Evolutionary conservation across 64 coral and sea anemone genomes (phyloP).

Genomic region (Catalaphyllia jardinei): DNA sequence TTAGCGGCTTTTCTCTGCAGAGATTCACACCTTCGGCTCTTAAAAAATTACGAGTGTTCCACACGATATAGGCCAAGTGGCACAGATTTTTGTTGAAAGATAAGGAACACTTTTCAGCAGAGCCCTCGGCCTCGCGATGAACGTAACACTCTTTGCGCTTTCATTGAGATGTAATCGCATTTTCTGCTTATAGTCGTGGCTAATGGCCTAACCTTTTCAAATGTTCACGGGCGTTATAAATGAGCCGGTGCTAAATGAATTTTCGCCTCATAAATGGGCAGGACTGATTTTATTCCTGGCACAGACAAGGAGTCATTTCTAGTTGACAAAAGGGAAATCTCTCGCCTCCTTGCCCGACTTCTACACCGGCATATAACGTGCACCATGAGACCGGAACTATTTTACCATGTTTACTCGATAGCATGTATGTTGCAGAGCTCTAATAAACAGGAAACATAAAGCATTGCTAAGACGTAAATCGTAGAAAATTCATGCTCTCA

Average conservation of each 20-base stretch:
- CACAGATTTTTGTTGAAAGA: constrained; percentile 14
- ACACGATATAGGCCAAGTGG: constrained; percentile 16
- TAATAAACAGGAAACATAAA: constrained; percentile 24
- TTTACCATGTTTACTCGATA: background rate
- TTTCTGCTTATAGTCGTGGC: background rate
- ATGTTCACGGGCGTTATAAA: constrained; percentile 8
- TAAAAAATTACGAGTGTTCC: constrained; percentile 22
- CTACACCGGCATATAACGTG: too few relatives aligned
- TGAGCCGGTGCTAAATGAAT: background rate
- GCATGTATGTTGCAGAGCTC: background rate
- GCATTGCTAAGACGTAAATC: background rate
- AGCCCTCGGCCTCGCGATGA: background rate
- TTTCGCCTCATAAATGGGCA: background rate
- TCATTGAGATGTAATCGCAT: constrained; percentile 19
- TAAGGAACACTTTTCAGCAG: constrained; percentile 7
- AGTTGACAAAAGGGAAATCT: background rate
- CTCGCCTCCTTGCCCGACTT: background rate
- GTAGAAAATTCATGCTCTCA: background rate
- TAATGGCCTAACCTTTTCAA: constrained; percentile 1
- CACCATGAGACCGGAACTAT: constrained; percentile 2
- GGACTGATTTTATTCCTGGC: background rate
- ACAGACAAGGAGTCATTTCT: background rate
- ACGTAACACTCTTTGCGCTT: background rate
- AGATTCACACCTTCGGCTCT: background rate
- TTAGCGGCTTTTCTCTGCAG: constrained; percentile 17